Percentiles rank a stretch among this genome's conserved stretches.
phyloP scores from a whole-genome alignment of 2,113 vertebrate species.

The Athene noctua region DNA sequence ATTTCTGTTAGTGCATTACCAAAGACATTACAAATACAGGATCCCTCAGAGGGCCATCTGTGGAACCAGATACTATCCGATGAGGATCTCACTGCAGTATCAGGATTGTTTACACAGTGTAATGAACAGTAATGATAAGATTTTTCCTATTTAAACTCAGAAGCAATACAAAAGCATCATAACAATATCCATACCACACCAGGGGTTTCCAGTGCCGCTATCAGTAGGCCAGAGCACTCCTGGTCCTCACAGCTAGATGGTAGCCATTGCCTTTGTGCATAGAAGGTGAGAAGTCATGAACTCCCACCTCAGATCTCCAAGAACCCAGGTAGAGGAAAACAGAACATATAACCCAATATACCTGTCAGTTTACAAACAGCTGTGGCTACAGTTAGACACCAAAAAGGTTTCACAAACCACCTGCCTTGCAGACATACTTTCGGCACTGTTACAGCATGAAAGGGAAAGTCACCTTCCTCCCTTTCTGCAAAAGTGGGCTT shows the following conservation, averaged over 20 bases:
- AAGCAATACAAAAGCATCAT: not conserved
- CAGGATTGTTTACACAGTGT: not conserved
- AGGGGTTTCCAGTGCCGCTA: not conserved
- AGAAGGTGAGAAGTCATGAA: not conserved
- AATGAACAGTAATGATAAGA: not conserved
- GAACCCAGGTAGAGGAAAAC: not conserved
- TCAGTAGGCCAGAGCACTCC: rapidly evolving
- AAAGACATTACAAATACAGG: not conserved
- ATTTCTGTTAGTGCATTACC: not conserved
- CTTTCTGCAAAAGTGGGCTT: not conserved
- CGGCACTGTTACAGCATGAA: rapidly evolving
- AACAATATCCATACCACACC: not conserved
- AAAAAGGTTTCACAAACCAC: not conserved
- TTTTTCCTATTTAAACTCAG: conserved; percentile 10
- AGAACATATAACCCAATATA: not conserved
- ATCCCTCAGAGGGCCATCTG: conserved; percentile 7
- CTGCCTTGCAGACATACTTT: not conserved
- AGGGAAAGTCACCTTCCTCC: not conserved
- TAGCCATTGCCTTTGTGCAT: rapidly evolving
- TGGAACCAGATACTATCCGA: not conserved
- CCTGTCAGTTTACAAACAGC: not conserved
- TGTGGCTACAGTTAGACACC: not conserved
- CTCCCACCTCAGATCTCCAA: not conserved
- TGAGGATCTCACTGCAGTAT: not conserved
- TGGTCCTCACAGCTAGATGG: not conserved